Percentiles rank a stretch among this genome's conserved stretches.
Conservation (phyloP, 35 echinoderm and acorn worm genomes). For the Diadema setosum region DNA sequence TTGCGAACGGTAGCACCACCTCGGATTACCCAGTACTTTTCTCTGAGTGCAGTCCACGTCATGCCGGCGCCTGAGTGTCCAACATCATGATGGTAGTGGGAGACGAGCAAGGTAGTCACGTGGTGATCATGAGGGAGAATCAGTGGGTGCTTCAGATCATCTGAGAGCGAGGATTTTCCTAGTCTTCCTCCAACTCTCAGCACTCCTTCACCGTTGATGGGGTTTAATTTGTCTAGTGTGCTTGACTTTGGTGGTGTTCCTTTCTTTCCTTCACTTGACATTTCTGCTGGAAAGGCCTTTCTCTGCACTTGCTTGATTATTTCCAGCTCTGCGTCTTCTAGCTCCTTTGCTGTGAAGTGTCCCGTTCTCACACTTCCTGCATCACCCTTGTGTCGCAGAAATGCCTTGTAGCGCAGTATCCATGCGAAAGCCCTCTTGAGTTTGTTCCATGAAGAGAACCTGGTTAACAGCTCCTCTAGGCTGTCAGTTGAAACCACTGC, state of each 20-base stretch:
- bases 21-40: conserved; percentile 13
- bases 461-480: neutral
- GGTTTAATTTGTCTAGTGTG: neutral
- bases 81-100: neutral
- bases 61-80: conserved; percentile 18
- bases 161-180: neutral
- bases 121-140: conserved; percentile 19
- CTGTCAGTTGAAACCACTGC: neutral
- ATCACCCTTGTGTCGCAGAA: neutral
- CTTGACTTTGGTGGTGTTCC: neutral
- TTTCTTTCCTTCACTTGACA: neutral
- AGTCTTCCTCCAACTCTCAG: conserved; percentile 29
- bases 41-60: conserved; percentile 11
- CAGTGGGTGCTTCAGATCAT: conserved; percentile 17
- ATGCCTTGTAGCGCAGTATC: neutral
- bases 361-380: neutral
- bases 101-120: neutral
- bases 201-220: neutral
- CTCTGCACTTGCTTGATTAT: conserved; percentile 9
- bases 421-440: conserved; percentile 23
- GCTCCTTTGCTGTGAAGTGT: neutral
- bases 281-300: neutral
- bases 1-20: conserved; percentile 35
- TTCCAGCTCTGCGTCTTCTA: neutral
- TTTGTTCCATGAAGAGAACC: neutral